These are phyloP conservation scores for Leucopsar rothschildi DNA, from an alignment of 2,113 vertebrate species.

Conservation along the genomic window DNA sequence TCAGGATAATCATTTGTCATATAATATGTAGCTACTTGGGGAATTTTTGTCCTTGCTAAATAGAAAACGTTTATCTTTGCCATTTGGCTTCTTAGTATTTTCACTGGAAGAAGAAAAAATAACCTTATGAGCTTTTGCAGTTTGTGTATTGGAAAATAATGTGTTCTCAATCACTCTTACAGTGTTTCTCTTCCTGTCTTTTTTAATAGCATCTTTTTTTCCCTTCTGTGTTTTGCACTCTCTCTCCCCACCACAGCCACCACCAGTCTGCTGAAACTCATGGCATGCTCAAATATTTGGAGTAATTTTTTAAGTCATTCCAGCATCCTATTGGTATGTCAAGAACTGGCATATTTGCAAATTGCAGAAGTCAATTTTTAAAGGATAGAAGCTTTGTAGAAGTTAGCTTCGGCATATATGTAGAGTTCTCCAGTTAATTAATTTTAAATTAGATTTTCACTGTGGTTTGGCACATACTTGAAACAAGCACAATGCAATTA, in stretches of 20 bases:
- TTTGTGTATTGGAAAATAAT: constrained; percentile 31
- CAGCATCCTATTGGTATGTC: neutral
- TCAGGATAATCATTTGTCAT: neutral
- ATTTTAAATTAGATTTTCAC: neutral
- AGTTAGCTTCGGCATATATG: neutral
- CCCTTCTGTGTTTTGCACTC: neutral
- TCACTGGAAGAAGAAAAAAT: neutral
- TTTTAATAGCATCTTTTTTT: neutral
- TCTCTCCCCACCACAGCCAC: neutral
- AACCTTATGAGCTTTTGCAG: neutral
- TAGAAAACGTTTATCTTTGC: neutral
- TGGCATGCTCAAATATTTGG: neutral
- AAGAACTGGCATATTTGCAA: neutral
- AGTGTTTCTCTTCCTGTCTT: constrained; percentile 12
- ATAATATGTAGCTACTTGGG: neutral
- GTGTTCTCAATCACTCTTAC: constrained; percentile 2
- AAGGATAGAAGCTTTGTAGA: neutral
- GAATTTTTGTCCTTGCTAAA: neutral
- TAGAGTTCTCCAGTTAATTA: constrained; percentile 16
- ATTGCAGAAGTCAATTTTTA: neutral
- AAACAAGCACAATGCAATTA: neutral
- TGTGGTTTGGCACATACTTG: neutral
- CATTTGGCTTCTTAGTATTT: neutral
- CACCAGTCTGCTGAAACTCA: neutral
- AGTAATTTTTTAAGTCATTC: neutral